Conservation (phyloP, 2,113 vertebrate species). For the Eptesicus fuscus region DNA sequence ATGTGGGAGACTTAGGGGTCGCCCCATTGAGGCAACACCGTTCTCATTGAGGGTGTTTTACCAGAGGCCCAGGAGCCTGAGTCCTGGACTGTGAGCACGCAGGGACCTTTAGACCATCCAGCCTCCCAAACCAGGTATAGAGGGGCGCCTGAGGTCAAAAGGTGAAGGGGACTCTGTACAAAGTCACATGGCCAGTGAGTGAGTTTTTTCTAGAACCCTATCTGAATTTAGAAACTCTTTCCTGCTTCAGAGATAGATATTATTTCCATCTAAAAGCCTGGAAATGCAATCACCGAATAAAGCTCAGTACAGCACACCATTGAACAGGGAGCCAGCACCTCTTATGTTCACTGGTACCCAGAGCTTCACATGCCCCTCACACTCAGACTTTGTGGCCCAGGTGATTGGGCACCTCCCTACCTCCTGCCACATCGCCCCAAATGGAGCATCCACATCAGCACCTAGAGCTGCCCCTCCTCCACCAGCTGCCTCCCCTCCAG, state of each 20-base stretch:
- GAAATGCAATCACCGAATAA: fast-evolving
- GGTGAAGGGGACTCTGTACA: fast-evolving
- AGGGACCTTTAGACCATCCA: fast-evolving
- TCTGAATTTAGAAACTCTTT: neutral
- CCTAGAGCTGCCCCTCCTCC: neutral
- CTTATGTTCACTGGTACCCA: fast-evolving
- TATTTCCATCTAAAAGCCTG: neutral
- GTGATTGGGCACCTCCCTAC: neutral
- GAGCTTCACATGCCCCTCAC: neutral
- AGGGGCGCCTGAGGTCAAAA: no score
- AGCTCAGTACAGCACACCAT: fast-evolving
- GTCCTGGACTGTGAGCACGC: neutral
- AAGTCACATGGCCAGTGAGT: fast-evolving
- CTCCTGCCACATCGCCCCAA: fast-evolving
- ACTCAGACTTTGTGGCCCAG: fast-evolving
- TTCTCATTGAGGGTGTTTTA: neutral
- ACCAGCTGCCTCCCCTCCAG: neutral
- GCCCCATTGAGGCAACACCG: fast-evolving
- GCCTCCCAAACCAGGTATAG: neutral
- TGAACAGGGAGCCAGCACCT: no score
- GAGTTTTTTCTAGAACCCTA: neutral
- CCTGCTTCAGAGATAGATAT: fast-evolving
- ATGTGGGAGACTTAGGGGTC: neutral
- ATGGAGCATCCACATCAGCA: fast-evolving
- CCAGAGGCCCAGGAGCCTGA: no score